Evolutionary conservation across 2,113 vertebrate species (phyloP).

Genomic region (Castor canadensis): DNA sequence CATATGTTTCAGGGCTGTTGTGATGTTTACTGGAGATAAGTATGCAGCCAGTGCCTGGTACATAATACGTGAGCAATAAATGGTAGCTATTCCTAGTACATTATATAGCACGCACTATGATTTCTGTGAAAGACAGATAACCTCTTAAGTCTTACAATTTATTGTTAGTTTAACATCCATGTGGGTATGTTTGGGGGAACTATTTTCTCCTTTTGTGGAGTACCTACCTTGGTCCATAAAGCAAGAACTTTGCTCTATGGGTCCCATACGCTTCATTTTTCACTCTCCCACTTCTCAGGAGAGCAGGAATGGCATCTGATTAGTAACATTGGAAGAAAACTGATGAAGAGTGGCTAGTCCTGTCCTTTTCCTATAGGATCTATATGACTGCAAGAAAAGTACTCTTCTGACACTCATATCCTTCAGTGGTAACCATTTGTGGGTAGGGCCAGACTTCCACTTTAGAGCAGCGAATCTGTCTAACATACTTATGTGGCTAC

Average conservation of each 20-base stretch:
- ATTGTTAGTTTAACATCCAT: not conserved
- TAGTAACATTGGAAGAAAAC: rapidly evolving
- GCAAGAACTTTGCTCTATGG: not conserved
- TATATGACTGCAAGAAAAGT: not conserved
- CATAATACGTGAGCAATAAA: no score
- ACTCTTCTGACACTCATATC: not conserved
- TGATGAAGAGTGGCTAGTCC: rapidly evolving
- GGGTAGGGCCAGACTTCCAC: not conserved
- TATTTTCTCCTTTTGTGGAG: not conserved
- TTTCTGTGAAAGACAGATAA: not conserved
- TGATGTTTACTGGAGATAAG: not conserved
- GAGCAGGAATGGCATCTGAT: no score
- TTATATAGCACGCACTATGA: rapidly evolving
- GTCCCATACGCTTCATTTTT: no score
- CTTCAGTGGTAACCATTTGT: rapidly evolving
- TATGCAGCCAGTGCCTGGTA: not conserved
- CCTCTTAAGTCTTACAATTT: not conserved
- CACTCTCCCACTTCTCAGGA: not conserved
- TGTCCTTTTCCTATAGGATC: not conserved
- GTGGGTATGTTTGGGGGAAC: no score
- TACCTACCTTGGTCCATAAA: no score
- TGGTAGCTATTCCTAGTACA: rapidly evolving
- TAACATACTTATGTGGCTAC: no score
- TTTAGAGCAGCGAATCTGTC: not conserved
- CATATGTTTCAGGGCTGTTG: no score